Percentiles rank a stretch among this genome's conserved stretches.
phyloP scores from a whole-genome alignment of 2,888 invertebrate genomes.

The Leptopterna dolabrata region DNA sequence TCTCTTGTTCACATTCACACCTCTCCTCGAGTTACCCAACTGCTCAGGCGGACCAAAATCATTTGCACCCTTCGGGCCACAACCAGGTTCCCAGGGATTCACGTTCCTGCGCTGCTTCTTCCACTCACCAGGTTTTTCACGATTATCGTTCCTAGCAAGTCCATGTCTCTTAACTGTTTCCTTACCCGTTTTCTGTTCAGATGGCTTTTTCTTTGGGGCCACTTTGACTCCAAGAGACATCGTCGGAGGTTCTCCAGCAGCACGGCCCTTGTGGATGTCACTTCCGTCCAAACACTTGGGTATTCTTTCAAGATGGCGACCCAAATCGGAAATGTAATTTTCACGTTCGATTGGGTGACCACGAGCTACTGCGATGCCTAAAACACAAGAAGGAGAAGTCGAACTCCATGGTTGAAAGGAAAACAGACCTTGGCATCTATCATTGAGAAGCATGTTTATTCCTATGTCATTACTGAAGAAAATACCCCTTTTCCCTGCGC shows the following conservation, averaged over 20 bases:
- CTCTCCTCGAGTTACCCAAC: not conserved
- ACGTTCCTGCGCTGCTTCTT: not conserved
- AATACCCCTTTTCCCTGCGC: not conserved
- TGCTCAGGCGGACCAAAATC: not conserved
- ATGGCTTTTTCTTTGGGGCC: not conserved
- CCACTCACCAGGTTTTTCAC: not conserved
- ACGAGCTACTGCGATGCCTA: conserved; percentile 75
- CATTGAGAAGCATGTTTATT: not conserved
- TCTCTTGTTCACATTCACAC: not conserved
- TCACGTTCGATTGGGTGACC: conserved; percentile 76
- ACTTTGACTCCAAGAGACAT: not conserved
- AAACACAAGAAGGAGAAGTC: conserved; percentile 50
- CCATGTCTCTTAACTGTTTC: conserved; percentile 17
- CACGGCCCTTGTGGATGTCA: not conserved
- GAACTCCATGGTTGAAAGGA: not conserved
- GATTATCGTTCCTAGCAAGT: not conserved
- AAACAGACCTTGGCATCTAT: not conserved
- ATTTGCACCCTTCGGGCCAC: not conserved
- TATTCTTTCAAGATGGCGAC: not conserved
- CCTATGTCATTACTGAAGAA: not conserved
- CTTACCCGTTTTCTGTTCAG: not conserved
- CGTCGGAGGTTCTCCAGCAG: not conserved
- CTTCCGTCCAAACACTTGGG: not conserved
- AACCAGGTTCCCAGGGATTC: not conserved
- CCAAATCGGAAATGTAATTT: conserved; percentile 70